Base-by-base conservation (phyloP, 2,113 vertebrate species). In the Eolophus roseicapilla region DNA sequence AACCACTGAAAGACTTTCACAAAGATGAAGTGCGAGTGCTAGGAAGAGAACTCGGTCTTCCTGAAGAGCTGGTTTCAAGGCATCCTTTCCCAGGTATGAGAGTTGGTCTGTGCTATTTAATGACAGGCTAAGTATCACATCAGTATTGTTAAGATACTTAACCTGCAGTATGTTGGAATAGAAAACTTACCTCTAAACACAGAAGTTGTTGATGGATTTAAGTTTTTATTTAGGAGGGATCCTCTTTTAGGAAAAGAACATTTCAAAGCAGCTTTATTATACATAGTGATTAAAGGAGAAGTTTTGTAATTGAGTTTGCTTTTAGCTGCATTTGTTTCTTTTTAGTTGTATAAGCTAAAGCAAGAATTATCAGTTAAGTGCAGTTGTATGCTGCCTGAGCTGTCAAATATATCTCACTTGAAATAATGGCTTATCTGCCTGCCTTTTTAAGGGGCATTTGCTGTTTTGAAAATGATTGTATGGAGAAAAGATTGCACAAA, bases 1-100 rank as follows among this genome's bases (percentile, higher is more conserved):
- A 99, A 95, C 99, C 99, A 5, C 97, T 99, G 97, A 99, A 99
- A 97, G 99, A 99, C 96, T 99, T 99, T 73, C 99, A 99, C 97
- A 99, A 99, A 96, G 99, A 99, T 96, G 99, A 99, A 97, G 99
- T 99, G 47, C 96, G 99, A 97, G 98, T 99, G 49, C 97, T 99
- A 62, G 99, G 99, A 19, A 98, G 99, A 97, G 99, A 99, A 91
- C 98, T 99, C 68, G 99, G 99, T 43, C 98, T 99, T 88, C 99
- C 99, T 47, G 99, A 99, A 71, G 99, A 99, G 86, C 98, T 99
- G 55, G 99, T 99, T 80, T 99, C 98, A 20, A 98, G 99, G 92
- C 99, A 99, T 95, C 99, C 99, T 46, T 99, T 99, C 97, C 99
- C 99, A 98, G 99, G 99, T 98, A 95, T 50, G 82, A 49, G 12